Conservation (phyloP, 2,888 invertebrate species). For the Athalia circularis region DNA sequence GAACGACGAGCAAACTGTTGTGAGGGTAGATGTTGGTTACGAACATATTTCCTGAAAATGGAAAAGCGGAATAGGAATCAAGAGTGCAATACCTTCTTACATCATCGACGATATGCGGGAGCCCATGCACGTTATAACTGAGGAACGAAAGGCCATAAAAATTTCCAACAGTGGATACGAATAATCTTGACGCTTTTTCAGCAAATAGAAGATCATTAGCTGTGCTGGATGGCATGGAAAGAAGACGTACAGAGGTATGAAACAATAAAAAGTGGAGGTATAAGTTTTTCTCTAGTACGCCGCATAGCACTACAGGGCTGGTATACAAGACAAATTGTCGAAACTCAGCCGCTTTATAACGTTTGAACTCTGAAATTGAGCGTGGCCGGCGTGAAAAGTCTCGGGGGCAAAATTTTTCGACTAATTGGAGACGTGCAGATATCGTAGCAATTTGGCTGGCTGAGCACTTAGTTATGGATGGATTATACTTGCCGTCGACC, state of each 20-base stretch:
- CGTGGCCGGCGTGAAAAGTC: conserved; percentile 58
- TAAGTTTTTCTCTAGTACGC: conserved; percentile 48
- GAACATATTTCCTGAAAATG: conserved; percentile 22
- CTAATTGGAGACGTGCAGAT: too few relatives aligned
- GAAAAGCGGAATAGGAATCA: too few relatives aligned
- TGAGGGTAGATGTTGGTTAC: conserved; percentile 4
- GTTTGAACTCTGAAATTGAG: conserved; percentile 47
- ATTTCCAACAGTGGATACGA: conserved; percentile 47
- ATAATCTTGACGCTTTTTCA: conserved; percentile 59
- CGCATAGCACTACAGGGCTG: conserved; percentile 55
- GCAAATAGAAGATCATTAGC: too few relatives aligned
- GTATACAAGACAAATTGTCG: conserved; percentile 58
- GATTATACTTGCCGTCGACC: too few relatives aligned
- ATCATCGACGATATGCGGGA: conserved; percentile 67
- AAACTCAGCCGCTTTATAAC: conserved; percentile 59
- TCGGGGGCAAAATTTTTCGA: conserved; percentile 51
- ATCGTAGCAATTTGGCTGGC: too few relatives aligned
- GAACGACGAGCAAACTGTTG: conserved; percentile 10
- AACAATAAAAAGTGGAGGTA: conserved; percentile 57
- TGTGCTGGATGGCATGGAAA: too few relatives aligned
- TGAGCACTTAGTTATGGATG: too few relatives aligned
- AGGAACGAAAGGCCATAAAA: conserved; percentile 64
- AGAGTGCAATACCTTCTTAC: conserved; percentile 61
- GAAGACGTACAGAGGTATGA: conserved; percentile 54
- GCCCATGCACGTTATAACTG: conserved; percentile 67